These are phyloP conservation scores for Drosophila prolongata DNA, from an alignment of 2,888 invertebrate species.

Conservation along the genomic window DNA sequence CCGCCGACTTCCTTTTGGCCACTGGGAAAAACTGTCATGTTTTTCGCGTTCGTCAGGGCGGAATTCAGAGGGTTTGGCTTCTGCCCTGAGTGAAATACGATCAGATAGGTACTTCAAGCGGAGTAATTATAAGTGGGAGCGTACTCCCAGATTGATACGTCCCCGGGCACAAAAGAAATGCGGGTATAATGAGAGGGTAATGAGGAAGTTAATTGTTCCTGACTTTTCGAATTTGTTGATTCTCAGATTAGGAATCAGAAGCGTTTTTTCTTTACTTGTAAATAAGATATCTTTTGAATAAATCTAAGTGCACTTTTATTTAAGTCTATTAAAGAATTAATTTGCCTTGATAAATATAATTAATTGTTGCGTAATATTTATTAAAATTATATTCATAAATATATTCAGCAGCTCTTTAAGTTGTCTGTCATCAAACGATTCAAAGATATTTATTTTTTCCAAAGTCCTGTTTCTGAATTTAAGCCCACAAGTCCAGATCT, in stretches of 20 bases:
- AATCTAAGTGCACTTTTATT: background rate
- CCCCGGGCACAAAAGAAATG: conserved; percentile 14
- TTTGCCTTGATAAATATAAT: too few relatives aligned
- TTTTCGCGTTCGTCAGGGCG: conserved; percentile 50
- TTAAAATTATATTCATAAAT: too few relatives aligned
- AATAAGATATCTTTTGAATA: background rate
- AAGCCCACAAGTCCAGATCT: too few relatives aligned
- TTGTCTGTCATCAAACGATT: too few relatives aligned
- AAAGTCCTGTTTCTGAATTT: too few relatives aligned
- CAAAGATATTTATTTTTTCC: too few relatives aligned
- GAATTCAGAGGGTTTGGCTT: conserved; percentile 8
- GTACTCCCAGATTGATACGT: conserved; percentile 30
- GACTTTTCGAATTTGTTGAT: conserved; percentile 26
- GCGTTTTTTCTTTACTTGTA: background rate
- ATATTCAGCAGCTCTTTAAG: too few relatives aligned
- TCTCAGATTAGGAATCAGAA: conserved; percentile 25
- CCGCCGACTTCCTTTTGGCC: conserved; percentile 8
- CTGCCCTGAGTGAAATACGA: conserved; percentile 45
- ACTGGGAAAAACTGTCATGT: conserved; percentile 76
- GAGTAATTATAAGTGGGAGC: conserved; percentile 38
- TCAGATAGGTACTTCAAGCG: conserved; percentile 30
- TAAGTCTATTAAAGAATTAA: too few relatives aligned
- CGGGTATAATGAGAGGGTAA: conserved; percentile 25
- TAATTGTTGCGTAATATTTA: too few relatives aligned
- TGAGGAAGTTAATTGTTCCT: conserved; percentile 31